Base-by-base conservation (phyloP, 2,113 vertebrate genomes). In the Murina feae region DNA sequence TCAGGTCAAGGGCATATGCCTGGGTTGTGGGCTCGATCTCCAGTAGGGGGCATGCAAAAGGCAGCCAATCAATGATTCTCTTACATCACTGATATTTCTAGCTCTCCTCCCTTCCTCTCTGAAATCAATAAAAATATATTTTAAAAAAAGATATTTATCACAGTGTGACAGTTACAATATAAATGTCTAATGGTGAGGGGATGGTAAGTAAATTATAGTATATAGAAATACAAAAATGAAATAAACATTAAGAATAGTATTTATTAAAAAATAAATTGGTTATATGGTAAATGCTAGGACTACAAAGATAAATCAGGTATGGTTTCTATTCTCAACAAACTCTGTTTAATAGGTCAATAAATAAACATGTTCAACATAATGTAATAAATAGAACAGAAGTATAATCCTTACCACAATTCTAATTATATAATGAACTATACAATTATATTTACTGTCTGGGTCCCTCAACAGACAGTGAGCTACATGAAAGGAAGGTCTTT, bases 121-220 rank as follows among this genome's bases (percentile, higher is more conserved):
- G 23, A 25, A 28, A 60, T 60, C 58, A 60, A 60, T 28, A 86
- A 94, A 93, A 86, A 63, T 14, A 63, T 6, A 13, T 85, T 71
- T 60, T 63, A 81, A 55, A 82, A 16, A 89, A 89, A 93, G 49
- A 91, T 90, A n/a, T 60, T 86, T 12, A 95, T 30, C 17, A 84
- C 1, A 60, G 32, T 86, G 20, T 87, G n/a, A 89, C 66, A 95
- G 55, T 35, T 60, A 92, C 3, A 66, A 71, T 30, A 60, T 83
- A 87, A 95, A 68, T 88, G 11, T 39, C n/a, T 58, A 92, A 66
- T 35, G 47, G 76, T 82, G 35, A 39, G 12, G 39, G 21, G 35
- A 71, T 72, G 7, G 17, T 90, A 79, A 69, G 9, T 91, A 93
- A 95, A 91, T 63, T 90, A 95, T 30, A 14, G 30, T 9, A 68